phyloP scores from a whole-genome alignment of 2,888 invertebrate species.

The Ecdyonurus torrentis region DNA sequence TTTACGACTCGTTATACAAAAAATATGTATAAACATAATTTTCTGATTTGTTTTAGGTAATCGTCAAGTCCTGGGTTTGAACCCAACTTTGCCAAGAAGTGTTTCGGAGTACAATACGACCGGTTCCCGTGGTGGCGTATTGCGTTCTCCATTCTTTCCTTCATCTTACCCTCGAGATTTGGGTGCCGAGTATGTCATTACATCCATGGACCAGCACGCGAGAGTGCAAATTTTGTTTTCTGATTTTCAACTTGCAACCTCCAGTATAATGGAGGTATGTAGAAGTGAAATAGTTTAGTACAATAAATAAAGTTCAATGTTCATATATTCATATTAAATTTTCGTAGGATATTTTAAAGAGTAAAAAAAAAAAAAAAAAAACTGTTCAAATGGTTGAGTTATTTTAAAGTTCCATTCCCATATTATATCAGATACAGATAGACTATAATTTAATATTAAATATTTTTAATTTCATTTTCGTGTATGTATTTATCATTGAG shows the following conservation, averaged over 20 bases:
- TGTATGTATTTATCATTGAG: conserved; percentile 23
- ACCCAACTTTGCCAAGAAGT: not conserved
- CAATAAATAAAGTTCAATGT: too few relatives aligned
- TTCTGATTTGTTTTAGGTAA: conserved; percentile 32
- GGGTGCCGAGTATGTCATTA: conserved; percentile 44
- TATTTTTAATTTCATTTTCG: not conserved
- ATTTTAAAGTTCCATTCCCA: not conserved
- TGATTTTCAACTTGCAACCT: conserved; percentile 46
- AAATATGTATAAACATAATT: conserved; percentile 6
- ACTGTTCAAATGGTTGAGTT: not conserved
- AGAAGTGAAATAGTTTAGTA: too few relatives aligned
- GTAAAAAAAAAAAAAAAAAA: not conserved
- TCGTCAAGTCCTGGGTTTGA: conserved; percentile 31
- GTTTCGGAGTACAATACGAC: conserved; percentile 20
- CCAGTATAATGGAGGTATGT: conserved; percentile 45
- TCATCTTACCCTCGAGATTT: conserved; percentile 46
- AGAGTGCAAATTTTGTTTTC: conserved; percentile 44
- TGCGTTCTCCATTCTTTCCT: conserved; percentile 51
- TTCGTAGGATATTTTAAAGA: too few relatives aligned
- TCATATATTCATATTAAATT: too few relatives aligned
- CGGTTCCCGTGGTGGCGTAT: conserved; percentile 29
- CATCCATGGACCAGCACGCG: conserved; percentile 33
- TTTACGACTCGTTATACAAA: conserved; percentile 6
- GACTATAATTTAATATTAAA: not conserved
- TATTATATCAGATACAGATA: not conserved